Evolutionary conservation across 37 sponge, comb jelly and placozoan species (phyloP).

Genomic region (Mnemiopsis leidyi): DNA sequence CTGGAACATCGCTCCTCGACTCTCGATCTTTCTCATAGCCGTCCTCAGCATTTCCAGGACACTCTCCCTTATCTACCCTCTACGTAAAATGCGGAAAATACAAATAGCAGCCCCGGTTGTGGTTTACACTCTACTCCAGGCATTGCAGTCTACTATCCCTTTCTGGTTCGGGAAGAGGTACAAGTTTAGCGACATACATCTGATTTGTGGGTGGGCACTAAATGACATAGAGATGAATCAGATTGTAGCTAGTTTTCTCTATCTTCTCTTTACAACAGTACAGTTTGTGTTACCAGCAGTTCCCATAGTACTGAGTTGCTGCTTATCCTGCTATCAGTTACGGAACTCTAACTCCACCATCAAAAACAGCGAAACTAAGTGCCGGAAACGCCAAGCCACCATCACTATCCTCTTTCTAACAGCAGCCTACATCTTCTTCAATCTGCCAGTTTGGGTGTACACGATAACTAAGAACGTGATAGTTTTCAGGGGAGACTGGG

Average conservation of each 20-base stretch:
- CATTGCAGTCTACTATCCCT: not conserved
- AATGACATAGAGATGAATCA: no score
- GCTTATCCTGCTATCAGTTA: not conserved
- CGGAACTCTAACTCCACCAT: no score
- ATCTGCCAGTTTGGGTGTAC: not conserved
- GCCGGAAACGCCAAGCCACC: not conserved
- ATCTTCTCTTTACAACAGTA: not conserved
- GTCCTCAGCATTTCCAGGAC: not conserved
- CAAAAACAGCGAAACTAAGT: not conserved
- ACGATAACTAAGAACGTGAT: not conserved
- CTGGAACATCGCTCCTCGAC: not conserved
- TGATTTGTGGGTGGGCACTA: no score
- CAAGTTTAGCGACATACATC: not conserved
- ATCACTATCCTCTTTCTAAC: not conserved
- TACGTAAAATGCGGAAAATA: not conserved
- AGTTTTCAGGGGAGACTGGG: not conserved
- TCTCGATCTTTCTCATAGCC: not conserved
- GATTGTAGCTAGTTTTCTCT: no score
- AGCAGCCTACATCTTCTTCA: constrained; percentile 3
- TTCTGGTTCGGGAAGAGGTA: not conserved
- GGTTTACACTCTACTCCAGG: not conserved
- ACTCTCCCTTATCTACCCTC: not conserved
- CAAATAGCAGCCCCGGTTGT: not conserved
- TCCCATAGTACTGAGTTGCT: not conserved
- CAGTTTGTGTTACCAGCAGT: not conserved